Percentiles rank a stretch among this genome's conserved stretches.
These are phyloP conservation scores for Macaria liturata DNA, from an alignment of 2,888 invertebrate genomes.

Conservation along the genomic window DNA sequence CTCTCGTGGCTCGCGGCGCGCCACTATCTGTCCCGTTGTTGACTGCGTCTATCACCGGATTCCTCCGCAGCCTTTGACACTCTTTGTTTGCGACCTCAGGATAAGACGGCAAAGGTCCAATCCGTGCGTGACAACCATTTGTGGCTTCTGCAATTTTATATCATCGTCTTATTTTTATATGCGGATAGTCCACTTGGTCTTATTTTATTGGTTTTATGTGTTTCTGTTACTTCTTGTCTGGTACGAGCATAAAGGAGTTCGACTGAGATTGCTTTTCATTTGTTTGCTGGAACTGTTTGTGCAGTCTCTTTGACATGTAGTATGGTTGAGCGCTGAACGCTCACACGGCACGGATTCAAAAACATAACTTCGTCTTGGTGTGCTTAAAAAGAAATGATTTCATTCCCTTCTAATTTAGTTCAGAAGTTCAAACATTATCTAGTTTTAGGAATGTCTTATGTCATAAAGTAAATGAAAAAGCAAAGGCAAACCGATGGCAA, in stretches of 20 bases:
- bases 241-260: neutral
- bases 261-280: conserved; percentile 11
- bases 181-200: conserved; percentile 18
- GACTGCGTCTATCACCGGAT: conserved; percentile 82
- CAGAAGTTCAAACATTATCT: too few relatives aligned
- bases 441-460: too few relatives aligned
- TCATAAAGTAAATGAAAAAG: too few relatives aligned
- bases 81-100: conserved; percentile 79
- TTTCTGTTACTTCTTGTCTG: conserved; percentile 1
- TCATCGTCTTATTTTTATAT: conserved; percentile 22
- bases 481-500: too few relatives aligned
- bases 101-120: conserved; percentile 69
- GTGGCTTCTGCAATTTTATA: conserved; percentile 31
- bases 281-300: neutral
- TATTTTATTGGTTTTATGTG: conserved; percentile 16
- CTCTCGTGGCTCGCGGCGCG: conserved; percentile 36
- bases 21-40: conserved; percentile 76
- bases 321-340: too few relatives aligned
- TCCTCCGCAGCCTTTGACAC: conserved; percentile 79
- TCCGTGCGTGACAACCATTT: conserved; percentile 72
- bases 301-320: too few relatives aligned
- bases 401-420: too few relatives aligned
- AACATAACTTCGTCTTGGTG: too few relatives aligned
- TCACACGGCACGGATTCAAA: too few relatives aligned
- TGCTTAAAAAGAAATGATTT: too few relatives aligned